These are phyloP conservation scores for Armadillidium nasatum DNA, from an alignment of 1,140 invertebrate species.

Conservation along the genomic window DNA sequence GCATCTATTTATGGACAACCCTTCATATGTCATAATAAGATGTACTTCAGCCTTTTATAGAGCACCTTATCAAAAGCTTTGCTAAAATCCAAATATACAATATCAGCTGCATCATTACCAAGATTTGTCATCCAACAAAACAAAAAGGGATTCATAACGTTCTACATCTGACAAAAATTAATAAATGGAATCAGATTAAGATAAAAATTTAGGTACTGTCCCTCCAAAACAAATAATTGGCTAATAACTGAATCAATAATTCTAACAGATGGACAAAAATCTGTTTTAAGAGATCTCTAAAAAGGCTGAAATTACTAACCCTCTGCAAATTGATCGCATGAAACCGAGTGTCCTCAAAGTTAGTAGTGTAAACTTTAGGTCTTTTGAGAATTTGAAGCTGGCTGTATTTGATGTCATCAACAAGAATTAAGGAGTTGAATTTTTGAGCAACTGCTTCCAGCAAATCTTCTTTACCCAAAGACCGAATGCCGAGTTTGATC, in stretches of 20 bases:
- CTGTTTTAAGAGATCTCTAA: not conserved
- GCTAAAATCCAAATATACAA: no score
- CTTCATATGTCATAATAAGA: no score
- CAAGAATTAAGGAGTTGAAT: not conserved
- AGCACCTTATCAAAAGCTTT: no score
- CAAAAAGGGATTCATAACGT: not conserved
- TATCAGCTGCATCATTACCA: no score
- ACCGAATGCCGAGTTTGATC: conserved; percentile 16
- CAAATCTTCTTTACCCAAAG: conserved; percentile 22
- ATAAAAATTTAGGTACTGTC: not conserved
- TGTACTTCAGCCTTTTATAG: no score
- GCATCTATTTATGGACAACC: no score
- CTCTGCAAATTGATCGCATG: conserved; percentile 8
- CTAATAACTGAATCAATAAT: not conserved
- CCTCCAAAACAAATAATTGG: not conserved
- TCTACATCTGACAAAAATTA: not conserved
- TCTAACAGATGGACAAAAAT: not conserved
- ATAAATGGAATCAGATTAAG: no score
- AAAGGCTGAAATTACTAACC: conserved; percentile 4
- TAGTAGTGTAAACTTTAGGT: conserved; percentile 9
- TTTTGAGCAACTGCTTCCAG: not conserved
- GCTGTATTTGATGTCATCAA: not conserved
- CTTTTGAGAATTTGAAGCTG: not conserved
- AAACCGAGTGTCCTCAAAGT: conserved; percentile 7
- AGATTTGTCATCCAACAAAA: no score